These are phyloP conservation scores for Drosophila rellima DNA, from an alignment of 2,888 invertebrate genomes.

Conservation along the genomic window DNA sequence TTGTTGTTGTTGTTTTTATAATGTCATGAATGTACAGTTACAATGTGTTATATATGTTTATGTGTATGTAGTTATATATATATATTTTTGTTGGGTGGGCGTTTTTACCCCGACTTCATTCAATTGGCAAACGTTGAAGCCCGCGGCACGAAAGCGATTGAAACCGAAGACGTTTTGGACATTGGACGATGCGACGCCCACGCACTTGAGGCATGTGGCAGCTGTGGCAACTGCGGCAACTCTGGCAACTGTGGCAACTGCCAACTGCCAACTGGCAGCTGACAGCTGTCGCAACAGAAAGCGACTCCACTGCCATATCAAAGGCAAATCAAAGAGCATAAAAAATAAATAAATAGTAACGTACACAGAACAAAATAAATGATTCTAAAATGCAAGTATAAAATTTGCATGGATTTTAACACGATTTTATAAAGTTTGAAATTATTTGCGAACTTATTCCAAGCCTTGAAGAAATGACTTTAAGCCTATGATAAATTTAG, in stretches of 20 bases:
- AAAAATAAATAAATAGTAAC: not conserved
- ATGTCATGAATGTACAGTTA: conserved; percentile 43
- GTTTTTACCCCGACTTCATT: conserved; percentile 45
- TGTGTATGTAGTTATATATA: not conserved
- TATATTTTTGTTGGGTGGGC: conserved; percentile 55
- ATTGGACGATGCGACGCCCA: conserved; percentile 51
- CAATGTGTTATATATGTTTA: conserved; percentile 26
- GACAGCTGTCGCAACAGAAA: conserved; percentile 70
- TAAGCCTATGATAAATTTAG: too few relatives aligned
- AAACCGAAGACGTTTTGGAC: conserved; percentile 72
- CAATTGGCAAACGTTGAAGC: conserved; percentile 67
- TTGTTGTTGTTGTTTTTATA: conserved; percentile 29
- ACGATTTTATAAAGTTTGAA: too few relatives aligned
- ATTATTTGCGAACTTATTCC: too few relatives aligned
- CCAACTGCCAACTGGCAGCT: conserved; percentile 54
- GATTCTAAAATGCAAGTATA: not conserved
- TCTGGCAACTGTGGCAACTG: conserved; percentile 17
- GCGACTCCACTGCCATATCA: conserved; percentile 49
- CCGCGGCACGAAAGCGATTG: conserved; percentile 60
- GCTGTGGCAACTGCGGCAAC: conserved; percentile 28
- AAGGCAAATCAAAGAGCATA: conserved; percentile 67
- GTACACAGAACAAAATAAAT: not conserved
- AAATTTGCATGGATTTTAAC: not conserved
- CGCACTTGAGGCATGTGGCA: conserved; percentile 51
- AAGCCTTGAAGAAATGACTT: not conserved